A percentile compares a stretch with the other conserved stretches of the same genome.
Conservation (phyloP, 2,888 invertebrate species). For the Cephus pulcher region DNA sequence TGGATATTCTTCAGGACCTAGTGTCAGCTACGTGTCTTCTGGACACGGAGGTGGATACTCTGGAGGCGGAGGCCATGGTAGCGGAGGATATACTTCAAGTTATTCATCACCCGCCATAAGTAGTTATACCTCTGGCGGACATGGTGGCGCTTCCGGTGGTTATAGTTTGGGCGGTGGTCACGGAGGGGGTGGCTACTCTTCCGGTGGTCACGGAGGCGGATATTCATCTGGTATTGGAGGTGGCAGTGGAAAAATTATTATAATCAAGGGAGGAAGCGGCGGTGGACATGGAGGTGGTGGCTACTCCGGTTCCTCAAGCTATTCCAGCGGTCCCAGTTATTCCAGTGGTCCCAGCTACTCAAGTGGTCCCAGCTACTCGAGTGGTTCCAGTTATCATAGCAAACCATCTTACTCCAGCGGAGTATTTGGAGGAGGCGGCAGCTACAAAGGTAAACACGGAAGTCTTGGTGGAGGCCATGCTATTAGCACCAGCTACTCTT, state of each 20-base stretch:
- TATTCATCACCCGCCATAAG: background rate
- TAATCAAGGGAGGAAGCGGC: slow-evolving; percentile 45
- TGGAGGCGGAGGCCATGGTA: background rate
- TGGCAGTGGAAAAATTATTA: slow-evolving; percentile 42
- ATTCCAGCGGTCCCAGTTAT: slow-evolving; percentile 14
- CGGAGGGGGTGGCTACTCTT: slow-evolving; percentile 19
- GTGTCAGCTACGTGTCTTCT: slow-evolving; percentile 14
- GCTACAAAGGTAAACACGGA: slow-evolving; percentile 46
- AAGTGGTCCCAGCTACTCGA: slow-evolving; percentile 10
- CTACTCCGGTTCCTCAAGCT: slow-evolving; percentile 24
- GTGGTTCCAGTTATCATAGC: slow-evolving; percentile 12
- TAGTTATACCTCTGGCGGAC: slow-evolving; percentile 1
- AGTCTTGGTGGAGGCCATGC: slow-evolving; percentile 23
- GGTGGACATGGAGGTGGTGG: slow-evolving; percentile 29
- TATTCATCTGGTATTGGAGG: slow-evolving; percentile 29
- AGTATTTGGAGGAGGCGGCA: slow-evolving; percentile 24
- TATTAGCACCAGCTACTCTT: slow-evolving; percentile 29
- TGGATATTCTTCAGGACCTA: slow-evolving; percentile 25
- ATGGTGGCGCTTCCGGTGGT: slow-evolving; percentile 4
- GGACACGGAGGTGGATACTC: slow-evolving; percentile 16
- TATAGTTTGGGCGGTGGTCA: slow-evolving; percentile 13
- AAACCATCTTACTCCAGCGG: background rate
- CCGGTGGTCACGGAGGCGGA: slow-evolving; percentile 36
- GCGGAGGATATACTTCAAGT: background rate
- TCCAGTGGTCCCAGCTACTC: slow-evolving; percentile 13